A percentile compares a stretch with the other conserved stretches of the same genome.
These are phyloP conservation scores for Paramormyrops hopkinsi DNA, from an alignment of 2,797 vertebrate genomes.

Conservation along the genomic window DNA sequence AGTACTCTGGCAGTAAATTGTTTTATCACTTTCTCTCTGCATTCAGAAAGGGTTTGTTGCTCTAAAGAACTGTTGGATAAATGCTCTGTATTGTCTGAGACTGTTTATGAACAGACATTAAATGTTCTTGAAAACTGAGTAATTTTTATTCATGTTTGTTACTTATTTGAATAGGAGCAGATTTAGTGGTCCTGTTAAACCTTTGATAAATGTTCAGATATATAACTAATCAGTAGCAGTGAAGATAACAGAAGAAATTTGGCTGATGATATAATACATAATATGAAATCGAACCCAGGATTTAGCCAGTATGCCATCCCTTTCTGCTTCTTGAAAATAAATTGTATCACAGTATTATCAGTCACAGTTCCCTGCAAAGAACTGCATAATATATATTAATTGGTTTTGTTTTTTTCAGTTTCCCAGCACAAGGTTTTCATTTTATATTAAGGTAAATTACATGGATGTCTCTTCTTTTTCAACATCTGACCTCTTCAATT, in stretches of 20 bases:
- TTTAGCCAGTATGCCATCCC: not conserved
- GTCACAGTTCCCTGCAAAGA: not conserved
- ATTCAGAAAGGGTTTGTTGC: slow-evolving; percentile 19
- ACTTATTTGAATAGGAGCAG: not conserved
- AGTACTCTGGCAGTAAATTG: slow-evolving; percentile 31
- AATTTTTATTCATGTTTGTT: not conserved
- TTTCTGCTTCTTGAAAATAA: not conserved
- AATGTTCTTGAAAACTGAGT: slow-evolving; percentile 19
- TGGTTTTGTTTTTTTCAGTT: not conserved
- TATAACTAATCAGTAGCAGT: not conserved
- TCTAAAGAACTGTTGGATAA: not conserved
- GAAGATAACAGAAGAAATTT: not conserved
- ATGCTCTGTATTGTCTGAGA: slow-evolving; percentile 18
- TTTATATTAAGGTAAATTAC: not conserved
- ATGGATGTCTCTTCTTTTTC: not conserved
- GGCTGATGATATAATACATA: not conserved
- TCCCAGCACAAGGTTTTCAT: not conserved
- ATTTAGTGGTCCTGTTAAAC: not conserved
- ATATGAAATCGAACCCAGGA: not conserved
- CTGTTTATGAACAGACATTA: slow-evolving; percentile 24
- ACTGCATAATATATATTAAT: not conserved
- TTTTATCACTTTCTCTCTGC: slow-evolving; percentile 38
- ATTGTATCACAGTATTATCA: not conserved
- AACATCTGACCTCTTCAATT: not conserved
- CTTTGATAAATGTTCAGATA: not conserved